A percentile compares a stretch with the other conserved stretches of the same genome.
phyloP scores from a whole-genome alignment of 64 coral and sea anemone genomes.

The Hydrozoanthus tunicans region DNA sequence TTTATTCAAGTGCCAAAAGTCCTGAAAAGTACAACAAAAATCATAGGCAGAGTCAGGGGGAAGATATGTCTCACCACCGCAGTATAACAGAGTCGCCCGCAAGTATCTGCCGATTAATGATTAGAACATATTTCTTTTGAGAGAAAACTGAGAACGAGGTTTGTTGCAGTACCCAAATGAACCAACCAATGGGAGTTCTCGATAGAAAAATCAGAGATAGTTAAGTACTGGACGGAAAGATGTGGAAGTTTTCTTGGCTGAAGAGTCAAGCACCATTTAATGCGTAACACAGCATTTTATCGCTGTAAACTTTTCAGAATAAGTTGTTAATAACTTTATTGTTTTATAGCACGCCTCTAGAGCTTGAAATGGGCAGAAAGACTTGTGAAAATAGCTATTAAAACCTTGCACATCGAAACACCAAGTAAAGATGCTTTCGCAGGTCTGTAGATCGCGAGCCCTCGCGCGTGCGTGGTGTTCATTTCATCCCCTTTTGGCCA shows the following conservation, averaged over 20 bases:
- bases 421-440: slow-evolving; percentile 25
- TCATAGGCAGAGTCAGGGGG: too few species aligned
- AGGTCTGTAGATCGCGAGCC: slow-evolving; percentile 45
- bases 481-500: slow-evolving; percentile 63
- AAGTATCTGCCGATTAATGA: too few species aligned
- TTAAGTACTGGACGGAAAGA: background rate
- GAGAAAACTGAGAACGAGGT: background rate
- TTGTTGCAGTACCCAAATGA: background rate
- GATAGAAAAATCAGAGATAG: slow-evolving; percentile 1
- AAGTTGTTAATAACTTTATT: background rate
- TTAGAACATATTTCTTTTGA: background rate
- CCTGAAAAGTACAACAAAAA: too few species aligned
- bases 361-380: background rate
- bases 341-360: background rate
- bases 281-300: background rate
- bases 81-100: too few species aligned
- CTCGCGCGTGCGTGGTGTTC: slow-evolving; percentile 62
- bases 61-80: too few species aligned
- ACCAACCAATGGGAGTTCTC: slow-evolving; percentile 23
- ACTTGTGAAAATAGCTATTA: background rate
- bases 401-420: background rate
- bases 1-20: too few species aligned
- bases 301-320: background rate
- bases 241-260: background rate
- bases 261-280: background rate